phyloP scores from a whole-genome alignment of 2,797 vertebrate species.

The Acomys russatus region DNA sequence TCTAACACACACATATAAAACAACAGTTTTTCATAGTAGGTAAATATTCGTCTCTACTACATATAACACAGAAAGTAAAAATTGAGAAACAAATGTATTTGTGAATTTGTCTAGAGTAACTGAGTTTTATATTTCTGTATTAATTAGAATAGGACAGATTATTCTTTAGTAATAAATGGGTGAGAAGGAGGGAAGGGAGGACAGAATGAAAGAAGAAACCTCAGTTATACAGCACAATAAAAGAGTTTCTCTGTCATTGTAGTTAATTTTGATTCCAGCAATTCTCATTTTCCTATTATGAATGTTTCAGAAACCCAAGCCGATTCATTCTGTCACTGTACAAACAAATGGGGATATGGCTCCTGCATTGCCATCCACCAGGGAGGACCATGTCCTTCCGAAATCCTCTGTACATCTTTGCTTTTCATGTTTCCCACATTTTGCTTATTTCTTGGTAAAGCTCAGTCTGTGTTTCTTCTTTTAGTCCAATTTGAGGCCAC shows the following conservation, averaged over 20 bases:
- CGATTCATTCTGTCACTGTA: not conserved
- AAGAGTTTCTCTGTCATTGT: not conserved
- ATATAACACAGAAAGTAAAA: not conserved
- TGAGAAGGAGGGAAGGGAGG: not conserved
- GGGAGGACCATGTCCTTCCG: accelerated
- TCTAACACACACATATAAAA: not conserved
- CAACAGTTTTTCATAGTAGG: not conserved
- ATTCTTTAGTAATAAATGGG: not conserved
- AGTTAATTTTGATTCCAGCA: not conserved
- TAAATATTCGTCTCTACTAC: constrained; percentile 16
- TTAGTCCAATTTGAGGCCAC: not conserved
- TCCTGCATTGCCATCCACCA: not conserved
- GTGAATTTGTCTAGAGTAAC: not conserved
- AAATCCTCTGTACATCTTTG: not conserved
- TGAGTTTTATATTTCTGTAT: not conserved
- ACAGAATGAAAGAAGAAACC: not conserved
- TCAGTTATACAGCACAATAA: not conserved
- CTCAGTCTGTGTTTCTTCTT: not conserved
- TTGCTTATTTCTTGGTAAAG: constrained; percentile 23
- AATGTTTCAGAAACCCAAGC: not conserved
- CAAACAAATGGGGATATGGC: accelerated
- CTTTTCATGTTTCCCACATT: not conserved
- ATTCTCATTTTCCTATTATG: not conserved
- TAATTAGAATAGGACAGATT: not conserved
- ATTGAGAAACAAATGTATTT: not conserved